Conservation (phyloP, 92 coral and sea anemone genomes). For the Umimayanthus kanabou region DNA sequence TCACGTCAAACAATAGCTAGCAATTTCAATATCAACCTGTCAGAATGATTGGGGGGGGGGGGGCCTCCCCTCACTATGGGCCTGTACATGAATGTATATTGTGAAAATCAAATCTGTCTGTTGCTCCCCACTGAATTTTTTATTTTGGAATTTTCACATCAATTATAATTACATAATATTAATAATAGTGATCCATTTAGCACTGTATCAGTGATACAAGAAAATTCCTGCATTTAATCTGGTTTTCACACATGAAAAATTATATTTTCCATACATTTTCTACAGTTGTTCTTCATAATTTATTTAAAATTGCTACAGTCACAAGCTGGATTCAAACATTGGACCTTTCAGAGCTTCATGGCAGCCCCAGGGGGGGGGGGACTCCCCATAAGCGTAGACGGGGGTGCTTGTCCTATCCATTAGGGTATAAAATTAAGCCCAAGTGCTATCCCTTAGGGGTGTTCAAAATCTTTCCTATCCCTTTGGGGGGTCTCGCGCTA, state of each 20-base stretch:
- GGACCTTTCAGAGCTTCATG: conserved; percentile 19
- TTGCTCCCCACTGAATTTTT: conserved; percentile 18
- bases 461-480: conserved; percentile 12
- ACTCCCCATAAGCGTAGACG: conserved; percentile 17
- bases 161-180: conserved; percentile 13
- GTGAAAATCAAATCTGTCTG: conserved; percentile 19
- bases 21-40: conserved; percentile 15
- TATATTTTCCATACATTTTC: conserved; percentile 19
- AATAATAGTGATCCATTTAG: conserved; percentile 6
- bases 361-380: conserved; percentile 3
- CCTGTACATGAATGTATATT: conserved; percentile 3
- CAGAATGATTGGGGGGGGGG: conserved; percentile 17
- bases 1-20: not conserved
- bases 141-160: conserved; percentile 20
- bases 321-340: conserved; percentile 16
- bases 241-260: conserved; percentile 7
- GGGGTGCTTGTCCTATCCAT: conserved; percentile 31
- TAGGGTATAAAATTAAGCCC: conserved; percentile 30
- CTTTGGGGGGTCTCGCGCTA: conserved; percentile 8
- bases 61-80: conserved; percentile 1
- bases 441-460: conserved; percentile 35
- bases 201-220: conserved; percentile 26
- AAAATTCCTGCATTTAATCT: conserved; percentile 11
- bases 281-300: conserved; percentile 21
- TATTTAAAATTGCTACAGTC: conserved; percentile 18